Evolutionary conservation across 2,888 invertebrate species (phyloP).

Genomic region (Auanema sp.): DNA sequence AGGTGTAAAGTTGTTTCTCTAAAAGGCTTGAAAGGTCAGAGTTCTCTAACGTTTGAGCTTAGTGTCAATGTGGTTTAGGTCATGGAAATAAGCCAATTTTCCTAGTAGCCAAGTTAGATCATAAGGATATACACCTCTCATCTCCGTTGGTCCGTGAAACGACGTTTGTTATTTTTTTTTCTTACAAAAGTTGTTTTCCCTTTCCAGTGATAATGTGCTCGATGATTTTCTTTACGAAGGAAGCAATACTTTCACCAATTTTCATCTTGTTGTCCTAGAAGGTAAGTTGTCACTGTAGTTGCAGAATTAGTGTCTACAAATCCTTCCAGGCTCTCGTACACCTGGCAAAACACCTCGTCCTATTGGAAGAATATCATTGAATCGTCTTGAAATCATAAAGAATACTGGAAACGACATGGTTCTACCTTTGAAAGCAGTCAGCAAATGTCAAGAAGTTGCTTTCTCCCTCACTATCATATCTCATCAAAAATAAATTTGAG

Average conservation of each 20-base stretch:
- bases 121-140: conserved; percentile 18
- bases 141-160: conserved; percentile 14
- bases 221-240: conserved; percentile 17
- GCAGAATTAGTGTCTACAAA: background rate
- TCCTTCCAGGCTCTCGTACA: conserved; percentile 16
- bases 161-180: background rate
- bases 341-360: conserved; percentile 23
- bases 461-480: background rate
- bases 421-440: conserved; percentile 17
- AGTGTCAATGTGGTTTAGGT: conserved; percentile 5
- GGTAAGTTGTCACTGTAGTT: background rate
- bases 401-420: conserved; percentile 16
- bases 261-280: conserved; percentile 24
- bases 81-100: conserved; percentile 14
- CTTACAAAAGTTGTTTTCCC: background rate
- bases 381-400: conserved; percentile 16
- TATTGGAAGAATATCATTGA: conserved; percentile 19
- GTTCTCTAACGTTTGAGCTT: background rate
- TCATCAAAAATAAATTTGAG: conserved; percentile 8
- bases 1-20: conserved; percentile 12
- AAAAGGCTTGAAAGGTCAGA: conserved; percentile 12
- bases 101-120: conserved; percentile 18
- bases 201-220: conserved; percentile 16
- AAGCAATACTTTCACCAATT: conserved; percentile 8
- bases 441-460: conserved; percentile 19